These are phyloP conservation scores for Tachystola acroxantha DNA, from an alignment of 2,888 invertebrate genomes.

Conservation along the genomic window DNA sequence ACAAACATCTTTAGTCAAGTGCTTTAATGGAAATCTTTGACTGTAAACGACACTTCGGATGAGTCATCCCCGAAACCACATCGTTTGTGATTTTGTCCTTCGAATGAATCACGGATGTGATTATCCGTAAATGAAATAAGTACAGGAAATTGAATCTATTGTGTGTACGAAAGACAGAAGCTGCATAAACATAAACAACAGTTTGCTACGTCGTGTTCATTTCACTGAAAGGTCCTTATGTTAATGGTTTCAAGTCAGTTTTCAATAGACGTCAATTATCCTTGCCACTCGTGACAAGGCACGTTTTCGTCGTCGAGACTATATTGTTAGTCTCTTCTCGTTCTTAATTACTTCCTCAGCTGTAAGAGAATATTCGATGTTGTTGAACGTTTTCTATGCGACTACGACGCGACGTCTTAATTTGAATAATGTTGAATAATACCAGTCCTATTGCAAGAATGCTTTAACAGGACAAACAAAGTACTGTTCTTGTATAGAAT, in stretches of 20 bases:
- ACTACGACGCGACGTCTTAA: too few relatives aligned
- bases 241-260: neutral
- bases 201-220: conserved; percentile 1
- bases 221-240: neutral
- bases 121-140: conserved; percentile 2
- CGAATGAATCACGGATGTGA: conserved; percentile 3
- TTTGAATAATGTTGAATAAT: too few relatives aligned
- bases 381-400: neutral
- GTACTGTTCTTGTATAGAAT: too few relatives aligned
- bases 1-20: conserved; percentile 11
- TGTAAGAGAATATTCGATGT: conserved; percentile 13
- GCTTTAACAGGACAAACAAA: too few relatives aligned
- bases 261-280: conserved; percentile 25
- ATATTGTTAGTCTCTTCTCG: conserved; percentile 6
- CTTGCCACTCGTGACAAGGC: conserved; percentile 25
- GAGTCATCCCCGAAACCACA: conserved; percentile 6
- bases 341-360: conserved; percentile 27
- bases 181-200: neutral
- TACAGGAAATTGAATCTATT: conserved; percentile 5
- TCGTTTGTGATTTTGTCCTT: conserved; percentile 1
- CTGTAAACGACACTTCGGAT: conserved; percentile 7
- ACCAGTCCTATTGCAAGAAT: too few relatives aligned
- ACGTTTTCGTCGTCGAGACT: conserved; percentile 23
- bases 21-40: conserved; percentile 14
- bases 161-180: conserved; percentile 7